Conservation (phyloP, 2,888 invertebrate species). For the Antheraea assamensis region DNA sequence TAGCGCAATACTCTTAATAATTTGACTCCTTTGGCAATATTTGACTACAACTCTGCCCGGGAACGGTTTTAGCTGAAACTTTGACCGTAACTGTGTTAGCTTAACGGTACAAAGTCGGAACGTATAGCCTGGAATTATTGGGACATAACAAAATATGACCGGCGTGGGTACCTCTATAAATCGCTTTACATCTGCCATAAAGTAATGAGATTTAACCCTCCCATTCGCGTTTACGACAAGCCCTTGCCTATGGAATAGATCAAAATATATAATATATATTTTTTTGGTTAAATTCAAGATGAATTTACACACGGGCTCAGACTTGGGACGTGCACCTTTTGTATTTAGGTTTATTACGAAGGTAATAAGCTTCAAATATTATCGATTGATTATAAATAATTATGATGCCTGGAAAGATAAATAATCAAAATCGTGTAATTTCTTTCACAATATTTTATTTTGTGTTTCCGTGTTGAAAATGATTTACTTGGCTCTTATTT, state of each 20-base stretch:
- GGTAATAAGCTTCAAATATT: too few relatives aligned
- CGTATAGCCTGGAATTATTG: constrained; percentile 60
- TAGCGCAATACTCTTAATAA: constrained; percentile 20
- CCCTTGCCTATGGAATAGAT: constrained; percentile 61
- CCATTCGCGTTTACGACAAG: constrained; percentile 71
- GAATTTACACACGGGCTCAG: constrained; percentile 16
- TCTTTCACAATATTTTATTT: too few relatives aligned
- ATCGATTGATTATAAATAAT: too few relatives aligned
- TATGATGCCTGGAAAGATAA: too few relatives aligned
- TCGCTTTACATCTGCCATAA: constrained; percentile 78
- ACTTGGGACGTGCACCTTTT: not conserved
- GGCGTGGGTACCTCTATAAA: constrained; percentile 68
- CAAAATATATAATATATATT: constrained; percentile 55
- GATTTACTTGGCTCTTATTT: too few relatives aligned
- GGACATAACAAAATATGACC: constrained; percentile 76
- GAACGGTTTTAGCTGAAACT: constrained; percentile 44
- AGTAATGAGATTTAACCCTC: constrained; percentile 79
- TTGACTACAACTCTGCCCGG: constrained; percentile 31
- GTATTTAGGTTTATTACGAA: not conserved
- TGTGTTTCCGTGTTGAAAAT: too few relatives aligned
- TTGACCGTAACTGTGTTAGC: constrained; percentile 36
- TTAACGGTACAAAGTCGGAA: constrained; percentile 35
- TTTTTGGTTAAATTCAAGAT: constrained; percentile 32
- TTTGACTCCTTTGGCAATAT: not conserved
- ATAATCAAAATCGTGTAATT: too few relatives aligned